Evolutionary conservation across 2,113 vertebrate genomes (phyloP), one percentile per base, ranked within the genome.

Genomic region (Anoura caudifer): DNA sequence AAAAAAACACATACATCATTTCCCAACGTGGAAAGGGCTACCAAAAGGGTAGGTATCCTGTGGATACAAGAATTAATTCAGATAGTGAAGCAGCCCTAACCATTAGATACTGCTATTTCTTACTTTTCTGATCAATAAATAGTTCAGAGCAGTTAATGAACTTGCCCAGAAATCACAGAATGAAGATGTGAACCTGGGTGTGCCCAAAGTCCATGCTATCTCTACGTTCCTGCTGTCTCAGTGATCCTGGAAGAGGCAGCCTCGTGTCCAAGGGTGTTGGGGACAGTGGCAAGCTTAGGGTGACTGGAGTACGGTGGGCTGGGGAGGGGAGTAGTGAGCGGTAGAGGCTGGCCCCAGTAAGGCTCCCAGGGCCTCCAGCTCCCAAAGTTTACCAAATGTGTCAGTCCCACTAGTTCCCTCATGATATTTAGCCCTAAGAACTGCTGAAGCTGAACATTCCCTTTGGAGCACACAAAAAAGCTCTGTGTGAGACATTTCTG

Each of bases 391-490:
- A 7, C 61, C 77, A 84, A 90, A 79, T 59, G 54, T n/a, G 52
- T 88, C 85, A 7, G 33, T 45, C 43, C 43, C 54, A 41, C 76
- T 72, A 26, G 41, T 72, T 65, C 59, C 20, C 79, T 91, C 31
- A 9, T 95, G 95, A 41, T 96, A 91, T 96, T 97, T 92, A 79
- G 73, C 43, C 69, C 76, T 28, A 67, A 92, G 96, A 97, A 97
- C 47, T 97, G 96, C 97, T 97, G 96, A 96, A 69, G 85, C 50
- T 22, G 54, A 90, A 16, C 96, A 98, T 97, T 98, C 96, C 89
- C 72, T 56, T 80, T 41, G 47, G 61, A 95, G 54, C 36, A 59
- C 26, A 38, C 4, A 93, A 97, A 91, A 87, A 59, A 26, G 92
- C 82, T 96, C 97, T 96, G 92, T 95, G 91, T 82, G 17, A 95